Base-by-base conservation (phyloP, 2,888 invertebrate species). In the Auanema freiburgensis region DNA sequence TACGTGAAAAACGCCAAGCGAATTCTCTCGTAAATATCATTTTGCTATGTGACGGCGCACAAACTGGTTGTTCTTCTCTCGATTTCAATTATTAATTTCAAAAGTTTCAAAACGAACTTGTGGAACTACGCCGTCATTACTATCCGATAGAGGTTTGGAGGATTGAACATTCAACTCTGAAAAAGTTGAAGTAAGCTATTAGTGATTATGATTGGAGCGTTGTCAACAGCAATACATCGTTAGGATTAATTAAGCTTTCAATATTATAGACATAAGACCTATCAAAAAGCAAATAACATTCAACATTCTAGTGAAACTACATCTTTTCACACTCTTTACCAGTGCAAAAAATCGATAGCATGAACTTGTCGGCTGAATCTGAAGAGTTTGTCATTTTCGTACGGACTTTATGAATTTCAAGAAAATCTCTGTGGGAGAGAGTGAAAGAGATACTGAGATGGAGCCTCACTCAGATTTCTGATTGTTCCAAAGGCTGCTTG, bases 401-500 rank as follows among this genome's bases (percentile, higher is more conserved):
- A 12, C 11, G 43, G 14, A 11, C 43, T 11, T 43, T 12, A n/a
- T 16, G 46, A 46, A 5, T 46, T 46, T 46, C 10, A 46, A 16
- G 16, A 21, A 16, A 40, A 10, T 23, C 12, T 16, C 16, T 10
- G 16, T 18, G 16, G 10, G 21, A 46, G 16, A 46, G 21, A 43
- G 12, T 43, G 14, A 46, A 46, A 18, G 10, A 5, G 46, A 46
- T 3, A 5, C 3, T 18, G 46, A 46, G 16, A 21, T 46, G 21
- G 6, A 10, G 6, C 63, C 66, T 64, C 46, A 77, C 76, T 67
- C 14, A 60, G 66, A 53, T 79, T 75, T 51, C 79, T 46, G 51
- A 70, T 72, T 3, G 70, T 71, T 44, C 78, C 78, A 63, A 79
- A 79, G 2, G 71, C 72, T 12, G 66, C 54, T 12, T 59, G 41